A percentile compares a stretch with the other conserved stretches of the same genome.
phyloP scores from a whole-genome alignment of 2,888 invertebrate species.

The Alitta virens region DNA sequence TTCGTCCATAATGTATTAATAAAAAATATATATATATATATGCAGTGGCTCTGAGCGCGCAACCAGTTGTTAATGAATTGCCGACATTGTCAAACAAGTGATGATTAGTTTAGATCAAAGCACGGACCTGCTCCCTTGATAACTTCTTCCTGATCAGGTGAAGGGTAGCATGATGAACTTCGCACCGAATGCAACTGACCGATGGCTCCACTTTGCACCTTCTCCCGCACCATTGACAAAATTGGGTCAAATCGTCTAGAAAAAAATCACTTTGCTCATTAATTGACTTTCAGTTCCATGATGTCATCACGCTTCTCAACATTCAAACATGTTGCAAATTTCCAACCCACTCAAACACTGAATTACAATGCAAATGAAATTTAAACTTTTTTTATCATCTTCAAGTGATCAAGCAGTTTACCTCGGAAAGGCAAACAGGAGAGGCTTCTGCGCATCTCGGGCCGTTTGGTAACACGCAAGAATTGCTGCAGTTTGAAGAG shows the following conservation, averaged over 20 bases:
- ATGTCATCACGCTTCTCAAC: too few relatives aligned
- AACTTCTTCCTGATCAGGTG: background rate
- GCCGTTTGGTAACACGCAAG: slow-evolving; percentile 10
- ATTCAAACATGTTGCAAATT: too few relatives aligned
- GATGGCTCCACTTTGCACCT: background rate
- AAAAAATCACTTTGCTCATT: too few relatives aligned
- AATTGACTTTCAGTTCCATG: too few relatives aligned
- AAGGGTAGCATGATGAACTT: background rate
- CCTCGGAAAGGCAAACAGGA: slow-evolving; percentile 7
- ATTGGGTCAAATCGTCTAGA: background rate
- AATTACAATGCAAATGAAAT: too few relatives aligned
- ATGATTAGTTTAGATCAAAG: background rate
- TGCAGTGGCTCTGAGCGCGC: too few relatives aligned
- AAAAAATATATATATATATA: too few relatives aligned
- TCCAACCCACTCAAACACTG: too few relatives aligned
- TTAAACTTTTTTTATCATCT: too few relatives aligned
- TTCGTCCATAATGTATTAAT: too few relatives aligned
- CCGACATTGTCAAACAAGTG: too few relatives aligned
- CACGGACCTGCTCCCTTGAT: background rate
- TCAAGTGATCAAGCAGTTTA: background rate
- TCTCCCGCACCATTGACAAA: background rate
- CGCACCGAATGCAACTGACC: background rate
- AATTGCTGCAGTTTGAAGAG: slow-evolving; percentile 8
- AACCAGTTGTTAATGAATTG: too few relatives aligned
- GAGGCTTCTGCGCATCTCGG: background rate